Base-by-base conservation (phyloP, 2,797 vertebrate species). In the Buphagus erythrorhynchus region DNA sequence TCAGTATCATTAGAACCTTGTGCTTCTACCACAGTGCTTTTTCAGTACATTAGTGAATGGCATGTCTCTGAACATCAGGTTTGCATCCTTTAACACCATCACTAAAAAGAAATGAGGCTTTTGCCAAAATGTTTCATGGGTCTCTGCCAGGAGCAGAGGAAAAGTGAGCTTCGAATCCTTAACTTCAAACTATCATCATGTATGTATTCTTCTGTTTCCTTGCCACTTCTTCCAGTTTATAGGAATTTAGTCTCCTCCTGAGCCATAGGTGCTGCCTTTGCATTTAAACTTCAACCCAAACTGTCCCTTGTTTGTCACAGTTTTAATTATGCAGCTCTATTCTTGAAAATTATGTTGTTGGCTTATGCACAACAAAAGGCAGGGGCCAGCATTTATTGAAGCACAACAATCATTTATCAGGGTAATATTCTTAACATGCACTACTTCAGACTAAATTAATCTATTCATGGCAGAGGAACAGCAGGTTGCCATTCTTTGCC, bases 401-500 rank as follows among this genome's bases (percentile, higher is more conserved):
- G 38, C 10, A 68, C 26, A n/a, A 18, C 31, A 10, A 5, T 63
- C 4, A 65, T 85, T 76, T 88, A 36, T 83, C 40, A 85, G 40
- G 57, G 36, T 69, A 46, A 88, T 90, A 52, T 24, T 84, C 45
- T 72, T 88, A 55, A 29, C 26, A 45, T 1, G 1, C 67, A 28
- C 45, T 59, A 45, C 62, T 86, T 94, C 76, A 90, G 81, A 90
- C 75, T 81, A 76, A 68, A 78, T 88, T 59, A 86, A 58, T 36
- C 66, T 85, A 81, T 74, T 88, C 28, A 18, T 25, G 40, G 71
- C 33, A 76, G 54, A 69, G 49, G 71, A 96, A 69, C 82, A 95
- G 84, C 83, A 85, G 78, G 91, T 43, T 89, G 58, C 45, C 35
- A 52, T 68, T 95, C 73, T 96, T 83, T 90, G 68, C 62, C 71